Evolutionary conservation across 1,140 invertebrate genomes (phyloP), one percentile per base, ranked within the genome.

Genomic region (Choristoneura fumiferana): DNA sequence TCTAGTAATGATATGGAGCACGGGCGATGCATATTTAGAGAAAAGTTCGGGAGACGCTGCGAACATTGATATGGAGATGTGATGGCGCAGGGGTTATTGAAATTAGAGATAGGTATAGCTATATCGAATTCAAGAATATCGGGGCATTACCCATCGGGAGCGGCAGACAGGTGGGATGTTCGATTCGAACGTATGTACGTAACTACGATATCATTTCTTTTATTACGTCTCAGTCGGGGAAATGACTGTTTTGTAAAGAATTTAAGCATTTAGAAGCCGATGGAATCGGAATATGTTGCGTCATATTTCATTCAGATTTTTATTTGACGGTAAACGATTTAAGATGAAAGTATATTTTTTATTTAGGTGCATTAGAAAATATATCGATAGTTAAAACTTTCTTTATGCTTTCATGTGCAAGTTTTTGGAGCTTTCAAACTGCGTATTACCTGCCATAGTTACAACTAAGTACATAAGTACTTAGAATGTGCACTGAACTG

Each of bases 31-130:
- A 84, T 84, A 81, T 69, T 81, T 84, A 75, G 73, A 79, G 76
- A 84, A 83, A 84, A 84, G 76, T 82, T 81, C 83, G 70, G 62
- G 66, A 81, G 75, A 81, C 81, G 73, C 65, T 69, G 58, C 73
- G 76, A 74, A 81, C 73, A 84, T 88, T 88, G 83, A 85, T 84
- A 88, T 86, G 83, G 71, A 86, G 73, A 88, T 87, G 77, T 76
- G 80, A 84, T 76, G 74, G 75, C 73, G 73, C 79, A 83, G 79
- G 81, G 75, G 75, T 78, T 85, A 86, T 86, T 86, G 81, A 84
- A 87, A 86, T 87, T 84, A 87, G 80, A 84, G 80, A 84, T 84
- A 81, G 73, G 79, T 76, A 77, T 76, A 73, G 43, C 14, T 12
- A 49, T 54, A 45, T 77, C 71, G 78, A 84, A 82, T 78, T 82